Conservation (phyloP, 2,113 vertebrate species). For the Zeus faber region DNA sequence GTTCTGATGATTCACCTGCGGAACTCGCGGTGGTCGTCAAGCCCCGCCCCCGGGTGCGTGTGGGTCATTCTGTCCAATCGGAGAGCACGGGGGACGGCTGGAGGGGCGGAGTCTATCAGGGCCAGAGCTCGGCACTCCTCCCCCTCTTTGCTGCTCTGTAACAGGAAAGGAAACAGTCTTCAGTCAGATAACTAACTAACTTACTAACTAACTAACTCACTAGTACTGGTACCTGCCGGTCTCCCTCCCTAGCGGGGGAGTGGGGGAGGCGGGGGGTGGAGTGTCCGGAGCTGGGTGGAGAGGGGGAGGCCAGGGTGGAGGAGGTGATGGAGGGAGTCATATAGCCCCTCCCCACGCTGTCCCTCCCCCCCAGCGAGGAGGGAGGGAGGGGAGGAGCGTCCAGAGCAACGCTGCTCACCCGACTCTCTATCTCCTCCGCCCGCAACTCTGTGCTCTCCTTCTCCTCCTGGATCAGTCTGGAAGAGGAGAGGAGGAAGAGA, state of each 20-base stretch:
- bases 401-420: constrained; percentile 84
- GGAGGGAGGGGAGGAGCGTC: constrained; percentile 80
- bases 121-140: constrained; percentile 80
- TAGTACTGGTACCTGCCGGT: constrained; percentile 73
- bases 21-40: constrained; percentile 84
- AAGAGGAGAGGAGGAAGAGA: neutral
- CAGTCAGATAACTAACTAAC: no score
- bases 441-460: constrained; percentile 90
- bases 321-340: constrained; percentile 89
- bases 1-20: constrained; percentile 83
- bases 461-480: constrained; percentile 90
- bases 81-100: constrained; percentile 83
- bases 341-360: no score
- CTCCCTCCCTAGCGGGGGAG: constrained; percentile 85
- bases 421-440: constrained; percentile 89
- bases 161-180: neutral
- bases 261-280: constrained; percentile 87
- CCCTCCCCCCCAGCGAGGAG: constrained; percentile 68
- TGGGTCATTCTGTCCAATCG: constrained; percentile 89
- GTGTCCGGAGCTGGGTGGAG: constrained; percentile 89
- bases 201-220: no score
- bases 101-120: constrained; percentile 82
- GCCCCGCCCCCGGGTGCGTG: constrained; percentile 83
- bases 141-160: constrained; percentile 87
- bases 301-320: constrained; percentile 87